Conservation (phyloP, 2,888 invertebrate species). For the Scelioninae gen. 2 region DNA sequence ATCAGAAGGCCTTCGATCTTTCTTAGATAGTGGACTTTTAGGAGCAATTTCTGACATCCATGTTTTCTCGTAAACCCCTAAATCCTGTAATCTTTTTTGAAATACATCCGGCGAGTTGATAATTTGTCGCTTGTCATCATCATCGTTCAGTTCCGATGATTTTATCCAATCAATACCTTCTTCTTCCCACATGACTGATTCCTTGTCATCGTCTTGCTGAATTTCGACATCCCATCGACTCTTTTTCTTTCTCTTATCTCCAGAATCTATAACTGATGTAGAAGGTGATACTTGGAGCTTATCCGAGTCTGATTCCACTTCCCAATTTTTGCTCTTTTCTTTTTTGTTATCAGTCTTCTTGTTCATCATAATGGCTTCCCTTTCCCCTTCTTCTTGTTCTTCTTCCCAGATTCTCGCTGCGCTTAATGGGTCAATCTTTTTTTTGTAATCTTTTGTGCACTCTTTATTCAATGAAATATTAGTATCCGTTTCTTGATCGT, state of each 20-base stretch:
- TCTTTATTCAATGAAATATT: slow-evolving; percentile 70
- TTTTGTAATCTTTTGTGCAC: slow-evolving; percentile 63
- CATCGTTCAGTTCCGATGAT: slow-evolving; percentile 2
- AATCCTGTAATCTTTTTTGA: slow-evolving; percentile 60
- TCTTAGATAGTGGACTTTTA: slow-evolving; percentile 19
- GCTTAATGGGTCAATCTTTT: slow-evolving; percentile 64
- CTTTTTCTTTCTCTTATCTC: slow-evolving; percentile 61
- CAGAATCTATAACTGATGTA: slow-evolving; percentile 1
- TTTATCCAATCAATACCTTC: slow-evolving; percentile 62
- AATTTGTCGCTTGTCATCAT: slow-evolving; percentile 7
- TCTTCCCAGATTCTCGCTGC: slow-evolving; percentile 73
- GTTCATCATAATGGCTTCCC: slow-evolving; percentile 67
- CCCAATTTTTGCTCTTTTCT: slow-evolving; percentile 29
- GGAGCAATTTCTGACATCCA: slow-evolving; percentile 49
- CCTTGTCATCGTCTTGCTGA: slow-evolving; percentile 66
- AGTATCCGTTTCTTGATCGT: slow-evolving; percentile 71
- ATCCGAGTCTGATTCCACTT: slow-evolving; percentile 26
- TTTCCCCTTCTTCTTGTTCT: slow-evolving; percentile 72
- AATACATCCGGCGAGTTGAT: slow-evolving; percentile 51
- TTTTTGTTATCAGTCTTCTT: slow-evolving; percentile 61
- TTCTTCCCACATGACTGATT: slow-evolving; percentile 67
- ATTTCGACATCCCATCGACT: slow-evolving; percentile 72
- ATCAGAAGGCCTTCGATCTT: background rate
- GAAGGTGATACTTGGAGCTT: slow-evolving; percentile 9
- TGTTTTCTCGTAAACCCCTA: slow-evolving; percentile 54